Base-by-base conservation (phyloP, 2,797 vertebrate species). In the Catostomus latipinnis region DNA sequence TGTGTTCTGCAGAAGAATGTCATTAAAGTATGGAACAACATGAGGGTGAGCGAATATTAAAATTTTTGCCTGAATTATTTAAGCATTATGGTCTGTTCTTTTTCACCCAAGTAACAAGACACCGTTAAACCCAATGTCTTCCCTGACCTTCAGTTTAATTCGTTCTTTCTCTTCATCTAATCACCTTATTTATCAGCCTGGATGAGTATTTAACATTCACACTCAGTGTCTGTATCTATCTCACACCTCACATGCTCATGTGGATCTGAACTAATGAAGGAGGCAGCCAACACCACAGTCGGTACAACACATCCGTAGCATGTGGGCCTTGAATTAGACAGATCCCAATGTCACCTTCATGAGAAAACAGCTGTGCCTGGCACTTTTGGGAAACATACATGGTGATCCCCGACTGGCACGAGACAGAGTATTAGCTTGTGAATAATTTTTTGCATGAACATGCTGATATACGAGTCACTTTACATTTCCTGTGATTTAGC, bases 281-380 rank as follows among this genome's bases (percentile, higher is more conserved):
- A 87, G 90, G 85, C 90, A 89, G 86, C 84, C 82, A 87, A 89
- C 91, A 87, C 90, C 87, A 79, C 86, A 69, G 88, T 86, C 80
- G 86, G 56, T 76, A 83, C 81, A 83, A 89, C 86, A 86, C 76
- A 70, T 90, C 84, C 84, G 84, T 81, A 85, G 73, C 81, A 89
- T 86, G 89, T 77, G 81, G 72, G 34, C 66, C 72, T 87, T 85
- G 65, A 80, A 86, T 86, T 85, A 85, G 81, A 79, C 86, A 71
- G 78, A 84, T 84, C 83, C 67, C 89, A 92, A 92, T 92, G 93
- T 94, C 92, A 93, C 92, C 92, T 92, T 92, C 88, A 85, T 78
- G 81, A 87, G 83, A 78, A 81, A 75, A 67, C 74, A 78, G 77
- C 82, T 85, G 85, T 84, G 71, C 71, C 67, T 81, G 66, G 81